Evolutionary conservation across 2,888 invertebrate species (phyloP).

Genomic region (Brachyptera putata): DNA sequence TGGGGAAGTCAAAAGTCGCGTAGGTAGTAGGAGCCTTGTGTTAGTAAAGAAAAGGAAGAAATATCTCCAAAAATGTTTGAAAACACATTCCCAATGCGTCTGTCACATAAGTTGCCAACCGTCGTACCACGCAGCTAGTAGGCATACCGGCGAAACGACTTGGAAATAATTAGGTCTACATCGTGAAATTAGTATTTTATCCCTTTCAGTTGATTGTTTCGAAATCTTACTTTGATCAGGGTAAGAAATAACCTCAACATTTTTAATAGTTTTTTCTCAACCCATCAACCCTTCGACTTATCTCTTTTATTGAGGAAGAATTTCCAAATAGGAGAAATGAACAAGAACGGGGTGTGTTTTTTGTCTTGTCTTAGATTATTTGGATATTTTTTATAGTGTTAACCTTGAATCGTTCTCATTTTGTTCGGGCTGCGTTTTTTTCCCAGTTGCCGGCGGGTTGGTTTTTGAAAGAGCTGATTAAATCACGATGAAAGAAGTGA

Average conservation of each 20-base stretch:
- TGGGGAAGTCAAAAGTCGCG: too few relatives aligned
- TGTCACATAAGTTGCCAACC: too few relatives aligned
- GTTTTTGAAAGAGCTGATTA: conserved; percentile 20
- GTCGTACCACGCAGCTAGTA: background rate
- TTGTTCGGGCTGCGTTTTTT: conserved; percentile 11
- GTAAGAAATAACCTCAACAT: background rate
- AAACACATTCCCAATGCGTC: too few relatives aligned
- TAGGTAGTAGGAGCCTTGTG: too few relatives aligned
- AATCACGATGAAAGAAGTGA: conserved; percentile 7
- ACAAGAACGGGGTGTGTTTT: background rate
- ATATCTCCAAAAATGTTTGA: too few relatives aligned
- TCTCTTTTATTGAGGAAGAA: conserved; percentile 13
- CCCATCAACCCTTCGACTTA: background rate
- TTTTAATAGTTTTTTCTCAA: conserved; percentile 4
- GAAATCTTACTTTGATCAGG: background rate
- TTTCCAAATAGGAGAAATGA: conserved; percentile 4
- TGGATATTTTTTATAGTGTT: conserved; percentile 19
- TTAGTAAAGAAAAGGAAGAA: too few relatives aligned
- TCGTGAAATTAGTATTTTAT: conserved; percentile 17
- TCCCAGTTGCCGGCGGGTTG: conserved; percentile 10
- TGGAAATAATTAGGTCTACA: conserved; percentile 17
- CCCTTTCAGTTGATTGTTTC: background rate
- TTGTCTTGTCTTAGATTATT: conserved; percentile 17
- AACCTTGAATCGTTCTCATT: conserved; percentile 25
- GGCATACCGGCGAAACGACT: conserved; percentile 14